Conservation (phyloP, 2,797 vertebrate species). For the Leptatherina wallacei region DNA sequence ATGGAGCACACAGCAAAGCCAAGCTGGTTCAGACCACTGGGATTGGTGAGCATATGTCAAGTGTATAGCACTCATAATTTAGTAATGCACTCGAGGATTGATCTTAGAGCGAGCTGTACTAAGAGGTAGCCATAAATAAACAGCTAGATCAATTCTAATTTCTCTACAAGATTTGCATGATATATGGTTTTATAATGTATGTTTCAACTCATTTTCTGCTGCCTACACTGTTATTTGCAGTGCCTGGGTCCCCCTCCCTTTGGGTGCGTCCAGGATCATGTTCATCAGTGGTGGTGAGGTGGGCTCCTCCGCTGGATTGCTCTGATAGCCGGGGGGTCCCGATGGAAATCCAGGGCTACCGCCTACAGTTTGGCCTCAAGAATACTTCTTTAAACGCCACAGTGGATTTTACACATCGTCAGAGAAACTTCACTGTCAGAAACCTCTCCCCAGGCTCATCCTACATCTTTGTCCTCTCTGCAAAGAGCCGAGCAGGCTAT, state of each 20-base stretch:
- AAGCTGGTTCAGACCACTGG: conserved; percentile 89
- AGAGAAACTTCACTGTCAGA: conserved; percentile 82
- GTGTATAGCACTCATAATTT: conserved; percentile 54
- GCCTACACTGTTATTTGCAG: conserved; percentile 73
- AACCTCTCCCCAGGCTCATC: conserved; percentile 88
- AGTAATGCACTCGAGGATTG: conserved; percentile 62
- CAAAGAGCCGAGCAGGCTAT: conserved; percentile 88
- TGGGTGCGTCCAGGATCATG: conserved; percentile 86
- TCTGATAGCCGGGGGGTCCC: conserved; percentile 57
- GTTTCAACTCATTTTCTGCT: conserved; percentile 54
- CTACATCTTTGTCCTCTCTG: conserved; percentile 90
- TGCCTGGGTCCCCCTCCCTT: conserved; percentile 89
- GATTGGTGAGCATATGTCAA: conserved; percentile 83
- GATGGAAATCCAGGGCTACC: conserved; percentile 89
- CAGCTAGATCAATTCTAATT: conserved; percentile 63
- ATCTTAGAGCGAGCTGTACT: conserved; percentile 53
- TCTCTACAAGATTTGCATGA: conserved; percentile 55
- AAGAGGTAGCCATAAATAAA: conserved; percentile 58
- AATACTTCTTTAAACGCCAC: conserved; percentile 82
- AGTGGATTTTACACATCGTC: conserved; percentile 83
- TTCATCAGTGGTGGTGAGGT: conserved; percentile 86
- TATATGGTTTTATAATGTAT: conserved; percentile 28
- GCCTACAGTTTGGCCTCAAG: conserved; percentile 88
- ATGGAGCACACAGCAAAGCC: conserved; percentile 91
- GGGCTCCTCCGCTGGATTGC: conserved; percentile 83